Conservation (phyloP, 2,113 vertebrate genomes). For the Vicugna pacos region DNA sequence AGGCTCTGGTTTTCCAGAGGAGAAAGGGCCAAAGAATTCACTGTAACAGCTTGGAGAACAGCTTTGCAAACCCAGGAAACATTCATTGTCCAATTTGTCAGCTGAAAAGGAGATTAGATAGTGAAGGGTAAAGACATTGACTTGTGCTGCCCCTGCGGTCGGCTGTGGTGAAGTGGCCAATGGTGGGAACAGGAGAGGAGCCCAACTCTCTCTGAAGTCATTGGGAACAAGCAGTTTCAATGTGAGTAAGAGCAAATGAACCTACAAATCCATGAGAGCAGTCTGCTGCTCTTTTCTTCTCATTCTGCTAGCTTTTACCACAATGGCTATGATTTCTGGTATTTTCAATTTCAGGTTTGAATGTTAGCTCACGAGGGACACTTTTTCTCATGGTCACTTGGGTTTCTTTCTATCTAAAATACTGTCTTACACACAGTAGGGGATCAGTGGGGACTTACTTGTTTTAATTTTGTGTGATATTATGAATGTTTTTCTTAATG, state of each 20-base stretch:
- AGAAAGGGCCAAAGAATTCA: neutral
- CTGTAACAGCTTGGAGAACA: neutral
- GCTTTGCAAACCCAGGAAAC: conserved; percentile 8
- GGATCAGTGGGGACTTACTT: neutral
- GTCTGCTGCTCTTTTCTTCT: neutral
- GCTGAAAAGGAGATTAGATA: neutral
- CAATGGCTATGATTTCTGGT: neutral
- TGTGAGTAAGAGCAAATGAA: neutral
- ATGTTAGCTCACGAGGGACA: neutral
- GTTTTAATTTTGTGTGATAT: conserved; percentile 32
- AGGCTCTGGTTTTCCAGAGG: neutral
- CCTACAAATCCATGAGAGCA: neutral
- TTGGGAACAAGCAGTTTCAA: neutral
- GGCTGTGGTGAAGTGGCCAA: neutral
- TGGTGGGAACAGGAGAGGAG: neutral
- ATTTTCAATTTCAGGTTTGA: conserved; percentile 32
- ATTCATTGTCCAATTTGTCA: neutral
- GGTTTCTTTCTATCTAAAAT: conserved; percentile 3
- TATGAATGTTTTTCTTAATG: neutral
- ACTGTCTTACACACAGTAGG: neutral
- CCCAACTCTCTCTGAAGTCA: neutral
- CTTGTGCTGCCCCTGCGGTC: neutral
- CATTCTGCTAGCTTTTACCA: neutral
- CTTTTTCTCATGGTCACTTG: neutral
- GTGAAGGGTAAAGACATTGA: neutral